Evolutionary conservation across 2,888 invertebrate genomes (phyloP).

Genomic region (Dasysyrphus tricinctus): DNA sequence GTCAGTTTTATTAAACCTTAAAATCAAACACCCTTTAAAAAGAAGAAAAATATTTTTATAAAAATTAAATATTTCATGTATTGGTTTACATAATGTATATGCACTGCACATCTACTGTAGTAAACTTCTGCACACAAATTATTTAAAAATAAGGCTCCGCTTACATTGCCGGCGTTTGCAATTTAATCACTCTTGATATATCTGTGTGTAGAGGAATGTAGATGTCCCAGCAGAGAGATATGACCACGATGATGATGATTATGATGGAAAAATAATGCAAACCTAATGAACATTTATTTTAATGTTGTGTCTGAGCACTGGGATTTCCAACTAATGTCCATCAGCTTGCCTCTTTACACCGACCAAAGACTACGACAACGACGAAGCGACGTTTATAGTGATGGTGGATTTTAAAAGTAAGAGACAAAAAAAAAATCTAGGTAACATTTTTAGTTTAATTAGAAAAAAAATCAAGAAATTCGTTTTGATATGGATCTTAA

Average conservation of each 20-base stretch:
- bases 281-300: slow-evolving; percentile 60
- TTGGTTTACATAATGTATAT: slow-evolving; percentile 30
- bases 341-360: background rate
- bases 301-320: slow-evolving; percentile 45
- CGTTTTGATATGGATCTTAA: slow-evolving; percentile 57
- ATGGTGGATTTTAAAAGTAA: background rate
- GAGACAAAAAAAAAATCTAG: slow-evolving; percentile 11
- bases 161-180: slow-evolving; percentile 45
- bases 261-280: slow-evolving; percentile 54
- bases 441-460: slow-evolving; percentile 66
- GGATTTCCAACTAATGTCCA: slow-evolving; percentile 24
- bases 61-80: slow-evolving; percentile 58
- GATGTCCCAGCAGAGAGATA: slow-evolving; percentile 39
- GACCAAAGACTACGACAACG: background rate
- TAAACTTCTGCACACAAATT: slow-evolving; percentile 3
- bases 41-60: slow-evolving; percentile 15
- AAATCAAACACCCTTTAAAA: background rate
- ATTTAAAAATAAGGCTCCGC: slow-evolving; percentile 23
- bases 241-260: slow-evolving; percentile 27
- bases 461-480: slow-evolving; percentile 40
- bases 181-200: slow-evolving; percentile 57
- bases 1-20: too few species aligned
- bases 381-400: background rate
- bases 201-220: slow-evolving; percentile 1
- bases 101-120: background rate